A percentile compares a stretch with the other conserved stretches of the same genome.
These are phyloP conservation scores for Chlorodrepanis virens DNA, from an alignment of 2,113 vertebrate genomes.

Conservation along the genomic window DNA sequence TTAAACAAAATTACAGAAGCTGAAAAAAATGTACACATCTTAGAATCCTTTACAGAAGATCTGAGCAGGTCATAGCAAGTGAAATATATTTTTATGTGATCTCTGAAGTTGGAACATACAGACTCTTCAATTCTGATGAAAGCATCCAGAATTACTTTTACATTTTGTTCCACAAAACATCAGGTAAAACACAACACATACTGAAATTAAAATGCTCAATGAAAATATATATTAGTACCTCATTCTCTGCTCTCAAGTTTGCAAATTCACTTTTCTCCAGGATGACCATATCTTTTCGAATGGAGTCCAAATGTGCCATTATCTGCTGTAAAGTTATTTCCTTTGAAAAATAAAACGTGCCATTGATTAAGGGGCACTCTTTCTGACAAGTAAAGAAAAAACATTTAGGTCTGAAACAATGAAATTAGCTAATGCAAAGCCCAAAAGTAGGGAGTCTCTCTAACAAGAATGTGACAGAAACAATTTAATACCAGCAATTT, in stretches of 20 bases:
- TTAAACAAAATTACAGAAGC: background rate
- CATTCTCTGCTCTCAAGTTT: conserved; percentile 90
- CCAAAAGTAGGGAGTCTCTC: background rate
- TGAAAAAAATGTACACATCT: background rate
- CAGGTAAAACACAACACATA: background rate
- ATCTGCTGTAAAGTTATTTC: conserved; percentile 95
- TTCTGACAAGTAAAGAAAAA: background rate
- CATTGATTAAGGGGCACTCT: background rate
- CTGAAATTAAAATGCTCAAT: background rate
- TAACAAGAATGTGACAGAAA: background rate
- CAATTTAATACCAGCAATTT: background rate
- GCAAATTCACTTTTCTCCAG: conserved; percentile 98
- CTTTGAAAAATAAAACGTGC: conserved; percentile 66
- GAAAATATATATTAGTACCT: conserved; percentile 66
- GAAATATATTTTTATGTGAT: background rate
- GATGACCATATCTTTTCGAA: conserved; percentile 98
- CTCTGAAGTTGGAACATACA: background rate
- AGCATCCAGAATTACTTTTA: background rate
- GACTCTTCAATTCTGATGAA: background rate
- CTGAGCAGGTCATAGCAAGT: background rate
- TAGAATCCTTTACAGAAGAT: background rate
- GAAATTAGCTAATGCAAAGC: background rate
- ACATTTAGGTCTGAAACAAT: background rate
- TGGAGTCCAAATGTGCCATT: conserved; percentile 92
- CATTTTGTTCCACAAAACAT: background rate